A percentile compares a stretch with the other conserved stretches of the same genome.
These are phyloP conservation scores for Acronicta aceris DNA, from an alignment of 2,888 invertebrate species.

Conservation along the genomic window DNA sequence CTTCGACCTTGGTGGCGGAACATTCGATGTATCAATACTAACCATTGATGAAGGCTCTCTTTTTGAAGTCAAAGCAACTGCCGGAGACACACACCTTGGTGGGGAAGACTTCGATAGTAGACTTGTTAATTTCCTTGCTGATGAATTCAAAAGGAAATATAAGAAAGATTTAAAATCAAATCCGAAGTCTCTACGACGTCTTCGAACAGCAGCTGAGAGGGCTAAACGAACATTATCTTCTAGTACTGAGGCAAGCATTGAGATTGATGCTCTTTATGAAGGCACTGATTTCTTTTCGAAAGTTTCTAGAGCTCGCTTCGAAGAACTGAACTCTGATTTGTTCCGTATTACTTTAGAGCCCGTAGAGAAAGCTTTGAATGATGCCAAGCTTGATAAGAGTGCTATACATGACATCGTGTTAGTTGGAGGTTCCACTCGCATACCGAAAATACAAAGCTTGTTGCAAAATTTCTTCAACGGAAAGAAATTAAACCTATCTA, in stretches of 20 bases:
- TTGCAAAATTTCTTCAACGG: conserved; percentile 93
- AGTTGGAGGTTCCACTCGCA: conserved; percentile 94
- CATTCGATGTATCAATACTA: conserved; percentile 95
- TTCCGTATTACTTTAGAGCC: conserved; percentile 93
- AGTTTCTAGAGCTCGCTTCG: conserved; percentile 92
- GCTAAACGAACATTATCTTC: conserved; percentile 94
- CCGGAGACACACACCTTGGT: conserved; percentile 96
- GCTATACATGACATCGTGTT: conserved; percentile 94
- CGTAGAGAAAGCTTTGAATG: conserved; percentile 93
- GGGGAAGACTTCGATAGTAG: conserved; percentile 92
- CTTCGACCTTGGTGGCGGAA: conserved; percentile 91
- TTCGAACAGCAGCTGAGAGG: conserved; percentile 93
- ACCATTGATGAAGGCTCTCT: conserved; percentile 93
- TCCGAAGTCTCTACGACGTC: conserved; percentile 91
- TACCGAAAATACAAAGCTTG: conserved; percentile 93
- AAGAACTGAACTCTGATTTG: conserved; percentile 92
- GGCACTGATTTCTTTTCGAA: conserved; percentile 92
- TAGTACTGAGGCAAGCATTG: conserved; percentile 92
- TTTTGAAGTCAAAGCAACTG: conserved; percentile 95
- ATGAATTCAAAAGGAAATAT: conserved; percentile 92
- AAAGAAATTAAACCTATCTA: conserved; percentile 92
- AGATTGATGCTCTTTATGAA: conserved; percentile 93
- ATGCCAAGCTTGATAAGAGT: conserved; percentile 93
- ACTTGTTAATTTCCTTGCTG: conserved; percentile 90
- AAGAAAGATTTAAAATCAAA: conserved; percentile 91